A percentile compares a stretch with the other conserved stretches of the same genome.
phyloP scores from a whole-genome alignment of 1,140 invertebrate genomes.

The Grapholita molesta region DNA sequence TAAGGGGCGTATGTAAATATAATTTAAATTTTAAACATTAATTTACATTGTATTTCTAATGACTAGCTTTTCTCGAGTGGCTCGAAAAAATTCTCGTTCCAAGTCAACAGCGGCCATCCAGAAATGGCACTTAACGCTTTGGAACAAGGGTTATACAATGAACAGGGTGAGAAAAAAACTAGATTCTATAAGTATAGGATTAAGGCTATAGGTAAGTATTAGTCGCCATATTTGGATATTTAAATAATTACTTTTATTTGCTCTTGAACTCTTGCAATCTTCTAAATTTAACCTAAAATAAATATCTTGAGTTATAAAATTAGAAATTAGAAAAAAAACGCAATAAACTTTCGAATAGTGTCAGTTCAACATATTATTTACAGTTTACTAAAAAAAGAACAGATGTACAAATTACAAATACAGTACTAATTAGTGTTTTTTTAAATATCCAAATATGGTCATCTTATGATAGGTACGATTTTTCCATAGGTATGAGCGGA shows the following conservation, averaged over 20 bases:
- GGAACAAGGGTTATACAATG: background rate
- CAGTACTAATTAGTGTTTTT: background rate
- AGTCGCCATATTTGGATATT: background rate
- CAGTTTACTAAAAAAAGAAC: background rate
- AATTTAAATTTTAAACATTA: conserved; percentile 67
- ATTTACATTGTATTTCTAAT: conserved; percentile 73
- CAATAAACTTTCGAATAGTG: too few relatives aligned
- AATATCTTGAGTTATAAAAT: too few relatives aligned
- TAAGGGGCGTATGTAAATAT: conserved; percentile 67
- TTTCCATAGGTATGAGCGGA: conserved; percentile 46
- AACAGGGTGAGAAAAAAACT: conserved; percentile 10
- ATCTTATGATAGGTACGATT: conserved; percentile 36
- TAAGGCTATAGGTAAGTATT: conserved; percentile 3
- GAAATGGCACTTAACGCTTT: background rate
- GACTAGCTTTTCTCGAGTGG: conserved; percentile 73
- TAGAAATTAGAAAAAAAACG: too few relatives aligned
- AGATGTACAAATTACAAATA: background rate
- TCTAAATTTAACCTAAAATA: too few relatives aligned
- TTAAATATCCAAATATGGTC: conserved; percentile 48
- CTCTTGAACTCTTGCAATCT: too few relatives aligned
- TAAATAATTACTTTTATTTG: background rate
- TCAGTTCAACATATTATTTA: too few relatives aligned
- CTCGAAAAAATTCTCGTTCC: conserved; percentile 27
- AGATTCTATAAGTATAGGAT: conserved; percentile 8
- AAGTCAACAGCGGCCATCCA: background rate